phyloP scores from a whole-genome alignment of 2,113 vertebrate genomes.

The Petroica traversi region DNA sequence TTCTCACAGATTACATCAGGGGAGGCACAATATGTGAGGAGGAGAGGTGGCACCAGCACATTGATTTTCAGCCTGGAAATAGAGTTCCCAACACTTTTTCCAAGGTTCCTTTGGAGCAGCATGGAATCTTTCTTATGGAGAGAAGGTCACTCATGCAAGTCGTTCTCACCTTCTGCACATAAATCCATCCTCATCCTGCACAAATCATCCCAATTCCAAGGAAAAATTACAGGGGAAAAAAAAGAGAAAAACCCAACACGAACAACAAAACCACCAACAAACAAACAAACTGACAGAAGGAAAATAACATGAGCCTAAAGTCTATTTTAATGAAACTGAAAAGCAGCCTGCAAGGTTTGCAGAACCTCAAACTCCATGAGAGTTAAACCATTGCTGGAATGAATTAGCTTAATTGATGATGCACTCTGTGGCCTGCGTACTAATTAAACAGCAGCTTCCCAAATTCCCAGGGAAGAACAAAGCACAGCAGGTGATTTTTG shows the following conservation, averaged over 20 bases:
- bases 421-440: neutral
- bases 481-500: neutral
- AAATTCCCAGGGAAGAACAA: neutral
- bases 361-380: neutral
- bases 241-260: too few relatives aligned
- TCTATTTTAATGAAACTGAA: neutral
- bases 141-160: neutral
- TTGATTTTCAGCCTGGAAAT: neutral
- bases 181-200: neutral
- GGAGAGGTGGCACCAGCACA: neutral
- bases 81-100: neutral
- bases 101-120: neutral
- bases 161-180: neutral
- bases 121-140: neutral
- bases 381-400: neutral
- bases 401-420: neutral
- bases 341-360: neutral
- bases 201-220: too few relatives aligned
- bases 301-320: accelerated
- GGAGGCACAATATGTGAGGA: too few relatives aligned
- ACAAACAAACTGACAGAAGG: neutral
- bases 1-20: neutral
- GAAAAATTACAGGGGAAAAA: neutral
- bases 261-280: neutral
- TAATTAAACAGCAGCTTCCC: neutral